Percentiles rank a stretch among this genome's conserved stretches.
These are phyloP conservation scores for Eulemur rufifrons DNA, from an alignment of 2,113 vertebrate genomes.

Conservation along the genomic window DNA sequence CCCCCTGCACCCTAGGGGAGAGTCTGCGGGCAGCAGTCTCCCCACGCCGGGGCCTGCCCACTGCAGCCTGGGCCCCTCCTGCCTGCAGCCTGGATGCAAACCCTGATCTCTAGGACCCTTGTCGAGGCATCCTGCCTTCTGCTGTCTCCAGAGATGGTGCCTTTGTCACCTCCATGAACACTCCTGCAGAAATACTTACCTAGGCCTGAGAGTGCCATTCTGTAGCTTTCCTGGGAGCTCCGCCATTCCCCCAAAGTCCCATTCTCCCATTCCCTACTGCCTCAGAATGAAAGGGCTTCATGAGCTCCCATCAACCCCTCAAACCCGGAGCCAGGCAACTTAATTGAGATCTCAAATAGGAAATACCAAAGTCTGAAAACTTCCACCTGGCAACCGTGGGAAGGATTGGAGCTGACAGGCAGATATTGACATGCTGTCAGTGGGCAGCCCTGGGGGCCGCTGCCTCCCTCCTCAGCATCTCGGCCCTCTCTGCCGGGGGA, in stretches of 20 bases:
- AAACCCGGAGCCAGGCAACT: background rate
- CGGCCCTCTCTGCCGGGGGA: background rate
- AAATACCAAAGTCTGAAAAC: slow-evolving; percentile 10
- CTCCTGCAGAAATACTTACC: background rate
- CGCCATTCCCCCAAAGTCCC: no score
- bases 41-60: accelerated
- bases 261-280: background rate
- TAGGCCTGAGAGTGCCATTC: no score
- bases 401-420: slow-evolving; percentile 28
- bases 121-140: background rate
- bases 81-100: no score
- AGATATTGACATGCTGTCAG: background rate
- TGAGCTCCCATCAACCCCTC: background rate
- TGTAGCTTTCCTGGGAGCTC: background rate
- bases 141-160: background rate
- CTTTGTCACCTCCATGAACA: background rate
- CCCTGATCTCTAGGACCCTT: background rate
- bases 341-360: slow-evolving; percentile 69
- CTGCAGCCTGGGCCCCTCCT: background rate
- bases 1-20: background rate
- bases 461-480: background rate
- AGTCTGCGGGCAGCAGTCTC: background rate
- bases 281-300: background rate
- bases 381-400: background rate
- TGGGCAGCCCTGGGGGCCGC: background rate